phyloP scores from a whole-genome alignment of 2,113 vertebrate species.

The Nyctibius bracteatus region DNA sequence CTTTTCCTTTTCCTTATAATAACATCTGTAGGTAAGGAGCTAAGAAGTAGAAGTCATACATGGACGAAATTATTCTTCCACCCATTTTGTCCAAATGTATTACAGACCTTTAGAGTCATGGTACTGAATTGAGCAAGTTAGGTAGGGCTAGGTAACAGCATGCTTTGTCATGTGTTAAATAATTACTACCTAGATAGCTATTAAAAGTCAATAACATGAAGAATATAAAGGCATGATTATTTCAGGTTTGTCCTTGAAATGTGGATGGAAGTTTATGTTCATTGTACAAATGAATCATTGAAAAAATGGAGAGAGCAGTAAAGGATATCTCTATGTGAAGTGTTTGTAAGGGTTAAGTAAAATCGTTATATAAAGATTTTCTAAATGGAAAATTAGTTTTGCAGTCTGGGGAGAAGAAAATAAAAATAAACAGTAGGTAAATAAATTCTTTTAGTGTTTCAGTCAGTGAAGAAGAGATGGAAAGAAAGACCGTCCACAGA shows the following conservation, averaged over 20 bases:
- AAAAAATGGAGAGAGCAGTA: not conserved
- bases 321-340: not conserved
- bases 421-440: not conserved
- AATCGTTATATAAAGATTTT: not conserved
- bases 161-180: constrained; percentile 14
- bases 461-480: not conserved
- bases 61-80: not conserved
- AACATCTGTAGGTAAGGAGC: not conserved
- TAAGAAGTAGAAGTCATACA: not conserved
- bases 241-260: constrained; percentile 40
- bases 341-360: not conserved
- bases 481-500: not conserved
- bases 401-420: not conserved
- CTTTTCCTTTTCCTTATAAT: not conserved
- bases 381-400: not conserved
- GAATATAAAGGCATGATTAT: not conserved
- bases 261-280: constrained; percentile 8
- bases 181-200: constrained; percentile 18
- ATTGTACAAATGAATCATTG: not conserved
- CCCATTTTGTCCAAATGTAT: not conserved
- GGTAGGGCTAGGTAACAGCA: not conserved
- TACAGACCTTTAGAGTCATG: not conserved
- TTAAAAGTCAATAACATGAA: constrained; percentile 31
- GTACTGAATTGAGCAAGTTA: not conserved
- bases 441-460: not conserved